Percentiles rank a stretch among this genome's conserved stretches.
phyloP scores from a whole-genome alignment of 2,888 invertebrate species.

The Tuberolachnus salignus region DNA sequence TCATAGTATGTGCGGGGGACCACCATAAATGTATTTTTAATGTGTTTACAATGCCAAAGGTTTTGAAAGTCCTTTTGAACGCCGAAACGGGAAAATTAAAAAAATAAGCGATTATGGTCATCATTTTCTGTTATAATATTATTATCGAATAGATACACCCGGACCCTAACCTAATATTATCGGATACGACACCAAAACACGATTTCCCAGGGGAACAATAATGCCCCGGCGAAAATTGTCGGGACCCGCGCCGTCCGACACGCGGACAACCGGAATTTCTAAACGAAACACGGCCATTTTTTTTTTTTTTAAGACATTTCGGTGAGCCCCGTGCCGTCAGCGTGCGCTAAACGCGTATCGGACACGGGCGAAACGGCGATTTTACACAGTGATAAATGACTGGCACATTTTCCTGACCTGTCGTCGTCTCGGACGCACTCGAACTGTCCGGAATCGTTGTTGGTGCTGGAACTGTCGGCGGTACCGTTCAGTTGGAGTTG shows the following conservation, averaged over 20 bases:
- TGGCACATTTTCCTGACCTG: slow-evolving; percentile 4
- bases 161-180: slow-evolving; percentile 50
- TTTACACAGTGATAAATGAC: background rate
- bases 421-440: slow-evolving; percentile 51
- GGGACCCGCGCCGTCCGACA: too few species aligned
- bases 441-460: slow-evolving; percentile 46
- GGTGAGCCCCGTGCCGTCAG: too few species aligned
- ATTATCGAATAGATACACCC: background rate
- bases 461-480: slow-evolving; percentile 42
- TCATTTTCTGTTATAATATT: background rate
- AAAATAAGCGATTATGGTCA: background rate
- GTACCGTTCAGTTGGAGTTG: slow-evolving; percentile 44
- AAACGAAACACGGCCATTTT: too few species aligned
- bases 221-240: too few species aligned
- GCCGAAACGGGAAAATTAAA: background rate
- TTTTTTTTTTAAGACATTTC: too few species aligned
- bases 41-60: background rate
- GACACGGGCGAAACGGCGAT: background rate
- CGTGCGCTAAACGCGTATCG: background rate
- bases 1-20: too few species aligned
- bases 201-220: background rate
- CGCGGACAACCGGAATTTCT: too few species aligned
- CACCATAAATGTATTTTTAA: background rate
- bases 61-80: background rate
- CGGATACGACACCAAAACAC: background rate